These are phyloP conservation scores for Thereuonema tuberculata DNA, from an alignment of 1,140 invertebrate genomes.

Conservation along the genomic window DNA sequence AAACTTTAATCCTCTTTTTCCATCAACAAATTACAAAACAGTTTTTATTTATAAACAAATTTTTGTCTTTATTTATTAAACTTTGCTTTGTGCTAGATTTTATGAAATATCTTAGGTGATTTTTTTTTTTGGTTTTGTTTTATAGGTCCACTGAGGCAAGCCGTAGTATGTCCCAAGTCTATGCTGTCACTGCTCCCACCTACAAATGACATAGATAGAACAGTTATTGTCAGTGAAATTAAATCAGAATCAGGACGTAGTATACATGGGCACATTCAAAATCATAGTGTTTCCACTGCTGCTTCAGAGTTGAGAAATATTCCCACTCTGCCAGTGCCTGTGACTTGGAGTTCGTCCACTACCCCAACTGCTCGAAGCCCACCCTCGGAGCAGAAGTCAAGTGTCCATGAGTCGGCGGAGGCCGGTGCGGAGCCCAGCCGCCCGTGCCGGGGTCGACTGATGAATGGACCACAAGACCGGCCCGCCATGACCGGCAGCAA, in stretches of 20 bases:
- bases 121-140: neutral
- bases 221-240: neutral
- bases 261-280: neutral
- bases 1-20: too few relatives aligned
- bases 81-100: too few relatives aligned
- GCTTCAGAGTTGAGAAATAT: neutral
- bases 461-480: conserved; percentile 17
- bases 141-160: neutral
- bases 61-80: too few relatives aligned
- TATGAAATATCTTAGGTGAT: too few relatives aligned
- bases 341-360: neutral
- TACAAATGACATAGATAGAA: neutral
- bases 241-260: neutral
- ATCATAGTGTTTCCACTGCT: neutral
- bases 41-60: too few relatives aligned
- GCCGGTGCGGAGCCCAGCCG: neutral
- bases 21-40: too few relatives aligned
- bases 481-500: neutral
- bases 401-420: neutral
- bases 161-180: neutral
- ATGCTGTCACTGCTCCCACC: conserved; percentile 2
- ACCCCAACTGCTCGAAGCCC: neutral
- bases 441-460: conserved; percentile 7
- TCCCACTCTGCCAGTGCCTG: neutral
- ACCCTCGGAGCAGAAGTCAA: neutral